These are phyloP conservation scores for Lamproptera curius DNA, from an alignment of 2,888 invertebrate species.

Conservation along the genomic window DNA sequence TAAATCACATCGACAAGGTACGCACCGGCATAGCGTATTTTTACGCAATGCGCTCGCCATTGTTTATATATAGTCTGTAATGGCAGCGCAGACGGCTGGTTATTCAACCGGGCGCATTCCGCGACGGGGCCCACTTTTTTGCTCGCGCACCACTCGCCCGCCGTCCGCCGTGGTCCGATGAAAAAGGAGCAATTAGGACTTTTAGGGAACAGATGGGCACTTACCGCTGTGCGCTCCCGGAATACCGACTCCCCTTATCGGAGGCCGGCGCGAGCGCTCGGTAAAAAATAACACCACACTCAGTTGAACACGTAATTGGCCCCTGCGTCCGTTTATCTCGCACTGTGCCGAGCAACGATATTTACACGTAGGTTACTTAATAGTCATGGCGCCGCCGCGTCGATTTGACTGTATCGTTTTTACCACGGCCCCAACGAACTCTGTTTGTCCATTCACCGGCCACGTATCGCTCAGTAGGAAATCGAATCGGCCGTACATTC, in stretches of 20 bases:
- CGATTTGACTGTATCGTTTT: constrained; percentile 48
- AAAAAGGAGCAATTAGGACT: constrained; percentile 67
- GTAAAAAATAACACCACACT: constrained; percentile 1
- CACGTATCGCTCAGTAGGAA: constrained; percentile 13
- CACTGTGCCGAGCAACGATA: constrained; percentile 29
- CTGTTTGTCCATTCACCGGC: constrained; percentile 11
- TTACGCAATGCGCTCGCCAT: constrained; percentile 70
- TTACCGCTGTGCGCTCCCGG: constrained; percentile 26
- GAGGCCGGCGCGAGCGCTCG: constrained; percentile 5
- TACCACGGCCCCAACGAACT: constrained; percentile 29
- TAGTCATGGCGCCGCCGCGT: constrained; percentile 53
- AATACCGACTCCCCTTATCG: constrained; percentile 23
- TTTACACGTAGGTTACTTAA: constrained; percentile 44
- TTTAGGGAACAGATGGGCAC: constrained; percentile 56
- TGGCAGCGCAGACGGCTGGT: constrained; percentile 62
- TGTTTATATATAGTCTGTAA: constrained; percentile 64
- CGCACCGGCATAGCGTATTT: constrained; percentile 66
- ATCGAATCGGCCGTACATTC: constrained; percentile 5
- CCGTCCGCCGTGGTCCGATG: constrained; percentile 35
- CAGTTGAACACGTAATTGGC: constrained; percentile 10
- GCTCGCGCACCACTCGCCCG: constrained; percentile 44
- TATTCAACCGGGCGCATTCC: constrained; percentile 76
- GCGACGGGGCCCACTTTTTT: constrained; percentile 69
- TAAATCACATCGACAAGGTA: constrained; percentile 63
- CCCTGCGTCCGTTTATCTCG: constrained; percentile 44